A percentile compares a stretch with the other conserved stretches of the same genome.
phyloP scores from a whole-genome alignment of 1,140 invertebrate species.

The Penaeus chinensis region DNA sequence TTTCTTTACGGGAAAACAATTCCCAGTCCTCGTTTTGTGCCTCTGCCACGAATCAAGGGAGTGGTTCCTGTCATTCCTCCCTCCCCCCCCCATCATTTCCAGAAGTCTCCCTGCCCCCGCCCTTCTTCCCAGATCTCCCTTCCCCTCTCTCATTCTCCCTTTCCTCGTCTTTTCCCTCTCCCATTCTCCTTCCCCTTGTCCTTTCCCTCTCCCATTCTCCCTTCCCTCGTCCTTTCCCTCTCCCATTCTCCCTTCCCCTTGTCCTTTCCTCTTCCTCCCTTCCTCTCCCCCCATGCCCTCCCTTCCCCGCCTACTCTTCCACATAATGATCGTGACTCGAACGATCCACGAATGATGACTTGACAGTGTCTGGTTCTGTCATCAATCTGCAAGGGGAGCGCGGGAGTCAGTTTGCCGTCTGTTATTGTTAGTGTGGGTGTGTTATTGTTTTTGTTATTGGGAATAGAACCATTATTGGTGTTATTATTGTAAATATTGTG shows the following conservation, averaged over 20 bases:
- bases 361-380: too few species aligned
- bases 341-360: too few species aligned
- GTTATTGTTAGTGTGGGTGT: too few species aligned
- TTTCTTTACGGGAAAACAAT: too few species aligned
- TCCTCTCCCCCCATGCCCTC: neutral
- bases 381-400: too few species aligned
- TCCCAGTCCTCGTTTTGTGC: too few species aligned
- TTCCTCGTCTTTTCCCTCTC: neutral
- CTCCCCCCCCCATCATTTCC: neutral
- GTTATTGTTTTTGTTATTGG: too few species aligned
- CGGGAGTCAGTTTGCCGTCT: too few species aligned
- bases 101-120: neutral
- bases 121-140: neutral
- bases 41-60: too few species aligned
- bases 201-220: neutral
- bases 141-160: neutral
- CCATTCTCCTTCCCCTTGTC: neutral
- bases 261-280: neutral
- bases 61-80: neutral
- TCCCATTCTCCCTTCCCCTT: neutral
- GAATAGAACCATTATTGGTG: too few species aligned
- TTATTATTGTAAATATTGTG: too few species aligned
- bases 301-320: neutral
- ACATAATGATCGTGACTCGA: too few species aligned
- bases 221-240: neutral